These are phyloP conservation scores for Hydrotaea cyrtoneurina DNA, from an alignment of 2,888 invertebrate genomes.

Conservation along the genomic window DNA sequence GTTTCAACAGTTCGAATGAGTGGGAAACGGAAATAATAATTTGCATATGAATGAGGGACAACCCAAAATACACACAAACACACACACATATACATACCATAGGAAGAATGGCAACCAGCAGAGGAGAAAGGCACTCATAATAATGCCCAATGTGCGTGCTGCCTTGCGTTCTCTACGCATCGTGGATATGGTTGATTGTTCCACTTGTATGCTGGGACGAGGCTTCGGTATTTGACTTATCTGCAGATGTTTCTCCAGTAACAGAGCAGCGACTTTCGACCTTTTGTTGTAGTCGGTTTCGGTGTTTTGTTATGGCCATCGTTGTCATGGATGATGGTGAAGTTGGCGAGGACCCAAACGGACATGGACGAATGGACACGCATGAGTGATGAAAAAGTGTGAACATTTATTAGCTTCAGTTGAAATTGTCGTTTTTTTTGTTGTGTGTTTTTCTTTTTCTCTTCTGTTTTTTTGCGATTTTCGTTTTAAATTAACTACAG, in stretches of 20 bases:
- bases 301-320: background rate
- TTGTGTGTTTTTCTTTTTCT: background rate
- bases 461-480: background rate
- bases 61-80: background rate
- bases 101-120: conserved; percentile 98
- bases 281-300: conserved; percentile 79
- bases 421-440: background rate
- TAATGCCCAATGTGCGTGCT: conserved; percentile 96
- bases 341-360: background rate
- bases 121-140: conserved; percentile 96
- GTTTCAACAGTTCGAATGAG: background rate
- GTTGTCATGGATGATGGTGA: background rate
- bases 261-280: conserved; percentile 93
- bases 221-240: conserved; percentile 93
- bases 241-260: conserved; percentile 93
- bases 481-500: conserved; percentile 47
- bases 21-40: conserved; percentile 12
- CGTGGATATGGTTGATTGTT: conserved; percentile 90
- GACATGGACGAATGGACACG: conserved; percentile 35
- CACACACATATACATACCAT: conserved; percentile 84
- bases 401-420: conserved; percentile 60
- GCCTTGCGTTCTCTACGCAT: conserved; percentile 95
- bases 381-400: conserved; percentile 43
- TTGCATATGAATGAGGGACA: conserved; percentile 34
- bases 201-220: conserved; percentile 85